Evolutionary conservation across 2,113 vertebrate genomes (phyloP).

Genomic region (Raja brachyura): DNA sequence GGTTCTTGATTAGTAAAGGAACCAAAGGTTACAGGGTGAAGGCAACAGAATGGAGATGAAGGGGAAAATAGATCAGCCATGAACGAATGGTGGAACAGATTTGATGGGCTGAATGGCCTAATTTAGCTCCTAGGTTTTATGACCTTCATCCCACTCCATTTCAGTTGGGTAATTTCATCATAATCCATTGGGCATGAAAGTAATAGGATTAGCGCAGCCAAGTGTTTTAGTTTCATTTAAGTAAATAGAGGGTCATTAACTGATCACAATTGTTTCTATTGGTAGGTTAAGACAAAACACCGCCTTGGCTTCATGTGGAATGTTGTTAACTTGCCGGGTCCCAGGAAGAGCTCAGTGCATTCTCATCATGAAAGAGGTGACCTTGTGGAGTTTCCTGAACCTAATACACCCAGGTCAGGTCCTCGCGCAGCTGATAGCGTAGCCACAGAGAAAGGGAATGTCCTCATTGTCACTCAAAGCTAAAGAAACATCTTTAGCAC

Average conservation of each 20-base stretch:
- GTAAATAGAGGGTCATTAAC: not conserved
- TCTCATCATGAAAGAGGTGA: not conserved
- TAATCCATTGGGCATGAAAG: too few species aligned
- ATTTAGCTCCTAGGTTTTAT: too few species aligned
- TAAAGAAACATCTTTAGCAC: too few species aligned
- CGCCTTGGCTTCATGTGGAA: not conserved
- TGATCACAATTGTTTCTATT: not conserved
- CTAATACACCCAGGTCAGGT: not conserved
- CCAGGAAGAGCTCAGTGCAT: not conserved
- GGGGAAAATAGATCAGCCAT: too few species aligned
- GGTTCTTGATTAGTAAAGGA: too few species aligned
- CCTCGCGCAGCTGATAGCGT: not conserved
- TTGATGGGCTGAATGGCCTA: too few species aligned
- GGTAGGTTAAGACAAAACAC: not conserved
- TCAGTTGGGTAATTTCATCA: not conserved
- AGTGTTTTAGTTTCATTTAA: not conserved
- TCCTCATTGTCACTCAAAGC: not conserved
- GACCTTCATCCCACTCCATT: too few species aligned
- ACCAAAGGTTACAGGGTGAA: too few species aligned
- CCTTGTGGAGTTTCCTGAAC: not conserved
- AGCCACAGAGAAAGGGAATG: not conserved
- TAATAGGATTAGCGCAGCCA: not conserved
- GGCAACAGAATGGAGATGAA: too few species aligned
- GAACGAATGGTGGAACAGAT: too few species aligned
- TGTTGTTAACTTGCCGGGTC: not conserved